Evolutionary conservation across 2,888 invertebrate genomes (phyloP).

Genomic region (Xanthorhoe designata): DNA sequence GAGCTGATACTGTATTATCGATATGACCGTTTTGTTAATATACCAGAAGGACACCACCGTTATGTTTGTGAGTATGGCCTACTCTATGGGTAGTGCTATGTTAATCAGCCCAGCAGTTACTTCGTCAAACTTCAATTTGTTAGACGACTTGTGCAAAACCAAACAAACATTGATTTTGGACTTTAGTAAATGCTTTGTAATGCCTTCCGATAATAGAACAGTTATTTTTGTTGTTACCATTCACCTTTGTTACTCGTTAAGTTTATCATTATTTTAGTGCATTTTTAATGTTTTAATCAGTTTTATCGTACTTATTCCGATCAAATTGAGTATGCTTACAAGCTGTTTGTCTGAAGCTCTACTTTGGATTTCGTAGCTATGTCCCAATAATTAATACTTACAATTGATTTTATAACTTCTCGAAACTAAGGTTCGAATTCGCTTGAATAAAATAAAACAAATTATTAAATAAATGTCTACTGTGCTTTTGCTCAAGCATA

Average conservation of each 20-base stretch:
- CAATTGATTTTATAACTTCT: background rate
- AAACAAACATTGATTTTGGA: conserved; percentile 73
- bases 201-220: background rate
- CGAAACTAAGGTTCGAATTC: background rate
- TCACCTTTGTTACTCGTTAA: conserved; percentile 67
- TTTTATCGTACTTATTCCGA: background rate
- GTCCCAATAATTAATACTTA: conserved; percentile 1
- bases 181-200: conserved; percentile 34
- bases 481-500: conserved; percentile 68
- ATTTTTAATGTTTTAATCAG: background rate
- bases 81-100: conserved; percentile 52
- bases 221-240: conserved; percentile 59
- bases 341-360: background rate
- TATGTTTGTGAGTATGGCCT: conserved; percentile 62
- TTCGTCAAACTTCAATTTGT: conserved; percentile 47
- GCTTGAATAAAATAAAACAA: conserved; percentile 6
- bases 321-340: background rate
- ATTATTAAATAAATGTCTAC: conserved; percentile 36
- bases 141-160: conserved; percentile 59
- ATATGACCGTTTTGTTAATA: conserved; percentile 74
- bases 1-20: conserved; percentile 70
- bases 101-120: conserved; percentile 74
- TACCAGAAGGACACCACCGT: conserved; percentile 76
- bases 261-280: background rate
- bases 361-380: background rate